phyloP scores from a whole-genome alignment of 2,113 vertebrate species.

The Albula goreensis region DNA sequence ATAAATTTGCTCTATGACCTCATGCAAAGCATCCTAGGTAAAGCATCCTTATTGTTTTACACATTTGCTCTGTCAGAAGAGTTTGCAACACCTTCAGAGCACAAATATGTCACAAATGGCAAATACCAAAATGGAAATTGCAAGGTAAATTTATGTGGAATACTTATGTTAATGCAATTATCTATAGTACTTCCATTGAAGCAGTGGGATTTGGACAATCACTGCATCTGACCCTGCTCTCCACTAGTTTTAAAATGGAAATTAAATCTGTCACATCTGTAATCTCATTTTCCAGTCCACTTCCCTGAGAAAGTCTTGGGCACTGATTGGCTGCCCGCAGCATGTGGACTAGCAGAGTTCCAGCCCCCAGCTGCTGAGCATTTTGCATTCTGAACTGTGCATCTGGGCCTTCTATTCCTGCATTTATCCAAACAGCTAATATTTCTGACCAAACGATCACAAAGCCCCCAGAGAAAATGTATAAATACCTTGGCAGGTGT shows the following conservation, averaged over 20 bases:
- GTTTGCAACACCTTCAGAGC: neutral
- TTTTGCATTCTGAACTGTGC: neutral
- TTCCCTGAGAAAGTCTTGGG: neutral
- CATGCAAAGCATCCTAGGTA: too few relatives aligned
- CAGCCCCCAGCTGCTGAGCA: slow-evolving; percentile 28
- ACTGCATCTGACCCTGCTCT: too few relatives aligned
- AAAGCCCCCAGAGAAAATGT: too few relatives aligned
- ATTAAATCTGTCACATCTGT: slow-evolving; percentile 36
- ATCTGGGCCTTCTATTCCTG: neutral
- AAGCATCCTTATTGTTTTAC: neutral
- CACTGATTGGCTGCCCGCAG: slow-evolving; percentile 29
- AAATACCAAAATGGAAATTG: neutral
- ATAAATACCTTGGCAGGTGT: too few relatives aligned
- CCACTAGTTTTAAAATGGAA: slow-evolving; percentile 22
- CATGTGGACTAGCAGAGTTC: slow-evolving; percentile 19
- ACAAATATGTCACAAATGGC: too few relatives aligned
- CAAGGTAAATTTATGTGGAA: neutral
- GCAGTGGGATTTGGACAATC: too few relatives aligned
- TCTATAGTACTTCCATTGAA: neutral
- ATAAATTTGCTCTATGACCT: neutral
- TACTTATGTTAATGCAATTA: neutral
- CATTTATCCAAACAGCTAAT: too few relatives aligned
- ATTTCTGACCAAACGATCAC: too few relatives aligned
- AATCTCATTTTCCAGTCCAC: slow-evolving; percentile 44
- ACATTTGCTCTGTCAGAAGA: neutral